Evolutionary conservation across 2,797 vertebrate species (phyloP), one percentile per base, ranked within the genome.

Genomic region (Eidolon dupreanum): DNA sequence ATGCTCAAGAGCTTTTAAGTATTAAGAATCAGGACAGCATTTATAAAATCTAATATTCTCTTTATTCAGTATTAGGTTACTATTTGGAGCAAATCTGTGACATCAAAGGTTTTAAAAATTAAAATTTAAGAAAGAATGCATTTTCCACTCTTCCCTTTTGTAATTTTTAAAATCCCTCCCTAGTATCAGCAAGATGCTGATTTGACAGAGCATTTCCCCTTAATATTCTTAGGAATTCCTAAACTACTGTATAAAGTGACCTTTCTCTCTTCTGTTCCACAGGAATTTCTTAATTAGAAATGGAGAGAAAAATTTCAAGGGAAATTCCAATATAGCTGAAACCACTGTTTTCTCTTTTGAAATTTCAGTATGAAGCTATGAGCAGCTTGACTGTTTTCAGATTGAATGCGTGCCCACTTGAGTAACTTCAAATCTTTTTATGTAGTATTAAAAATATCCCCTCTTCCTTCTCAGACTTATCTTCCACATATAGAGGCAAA

Each of bases 311-410:
- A 71, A 63, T 49, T 93, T 88, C 78, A 87, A 86, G 94, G 95
- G 92, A 91, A 82, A 95, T 97, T 97, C 92, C 93, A 87, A 8
- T 79, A 57, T 28, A 83, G 75, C 36, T 85, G 81, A 90, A 84
- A 70, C 38, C 12, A 89, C 38, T n/a, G 24, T 77, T 66, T 90
- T 66, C 65, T 91, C 7, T 53, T 95, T 51, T 92, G 55, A 57
- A 96, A 90, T 90, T 96, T 97, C 86, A 71, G 3, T 71, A 22
- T 86, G 90, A 96, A 93, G 38, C 57, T 55, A 9, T 70, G 26
- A 83, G 57, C 10, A 73, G n/a, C 19, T 43, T 41, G 16, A 90
- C 5, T 83, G 8, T 65, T 98, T 93, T 97, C 92, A 61, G 31
- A 53, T 53, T 97, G 89, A 92, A 46, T 71, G 26, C 2, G 93